These are phyloP conservation scores for Pararge aegeria DNA, from an alignment of 1,140 invertebrate genomes.

Conservation along the genomic window DNA sequence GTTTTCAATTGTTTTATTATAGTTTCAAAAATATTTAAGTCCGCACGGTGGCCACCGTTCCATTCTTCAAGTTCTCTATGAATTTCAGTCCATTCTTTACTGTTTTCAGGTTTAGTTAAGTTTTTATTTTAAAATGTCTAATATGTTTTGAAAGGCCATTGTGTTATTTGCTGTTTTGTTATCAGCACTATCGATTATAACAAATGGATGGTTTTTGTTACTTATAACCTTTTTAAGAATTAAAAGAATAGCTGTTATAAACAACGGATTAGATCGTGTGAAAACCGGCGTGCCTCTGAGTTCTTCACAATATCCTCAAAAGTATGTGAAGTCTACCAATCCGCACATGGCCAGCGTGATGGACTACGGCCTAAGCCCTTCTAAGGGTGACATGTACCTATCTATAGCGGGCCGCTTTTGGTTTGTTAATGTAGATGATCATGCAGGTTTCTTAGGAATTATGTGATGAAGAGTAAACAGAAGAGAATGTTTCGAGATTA, in stretches of 20 bases:
- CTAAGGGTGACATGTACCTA: too few relatives aligned
- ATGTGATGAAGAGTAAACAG: too few relatives aligned
- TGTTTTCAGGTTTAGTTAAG: constrained; percentile 15
- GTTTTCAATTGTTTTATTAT: constrained; percentile 13
- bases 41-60: constrained; percentile 2
- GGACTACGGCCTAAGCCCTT: too few relatives aligned
- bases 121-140: constrained; percentile 34
- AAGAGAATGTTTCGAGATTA: too few relatives aligned
- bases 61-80: constrained; percentile 26
- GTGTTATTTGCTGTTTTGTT: constrained; percentile 28
- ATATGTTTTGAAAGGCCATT: constrained; percentile 31
- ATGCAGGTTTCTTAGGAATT: too few relatives aligned
- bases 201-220: constrained; percentile 36
- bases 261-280: constrained; percentile 2
- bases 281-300: too few relatives aligned
- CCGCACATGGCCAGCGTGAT: too few relatives aligned
- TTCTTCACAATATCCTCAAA: too few relatives aligned
- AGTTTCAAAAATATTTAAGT: constrained; percentile 2
- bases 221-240: constrained; percentile 34
- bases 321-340: too few relatives aligned
- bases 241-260: constrained; percentile 25
- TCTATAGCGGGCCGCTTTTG: too few relatives aligned
- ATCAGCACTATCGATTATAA: constrained; percentile 20
- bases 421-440: too few relatives aligned
- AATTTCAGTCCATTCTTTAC: constrained; percentile 29